Percentiles rank a stretch among this genome's conserved stretches.
Conservation (phyloP, 2,113 vertebrate species). For the Myiagra hebetior region DNA sequence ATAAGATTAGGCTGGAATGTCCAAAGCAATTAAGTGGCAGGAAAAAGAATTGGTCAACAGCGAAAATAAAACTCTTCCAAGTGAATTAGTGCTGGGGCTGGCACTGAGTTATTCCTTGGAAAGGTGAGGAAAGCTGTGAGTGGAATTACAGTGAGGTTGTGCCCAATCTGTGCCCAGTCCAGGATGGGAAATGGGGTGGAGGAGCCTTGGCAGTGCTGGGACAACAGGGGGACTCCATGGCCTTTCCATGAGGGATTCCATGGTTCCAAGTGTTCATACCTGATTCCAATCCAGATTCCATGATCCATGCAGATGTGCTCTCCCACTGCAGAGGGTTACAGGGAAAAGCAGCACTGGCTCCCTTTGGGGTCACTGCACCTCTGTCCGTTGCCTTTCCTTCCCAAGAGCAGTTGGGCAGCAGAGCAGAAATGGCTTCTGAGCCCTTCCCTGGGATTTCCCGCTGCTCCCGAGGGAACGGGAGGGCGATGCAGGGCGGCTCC, state of each 20-base stretch:
- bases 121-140: neutral
- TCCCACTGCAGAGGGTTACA: neutral
- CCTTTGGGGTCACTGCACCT: neutral
- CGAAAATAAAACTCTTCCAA: neutral
- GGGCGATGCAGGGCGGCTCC: accelerated
- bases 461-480: neutral
- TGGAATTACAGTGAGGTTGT: neutral
- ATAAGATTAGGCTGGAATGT: constrained; percentile 41
- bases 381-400: neutral
- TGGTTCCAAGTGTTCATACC: neutral
- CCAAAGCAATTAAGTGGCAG: neutral
- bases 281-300: accelerated
- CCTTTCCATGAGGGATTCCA: neutral
- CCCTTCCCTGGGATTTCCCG: neutral
- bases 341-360: neutral
- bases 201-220: neutral
- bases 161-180: accelerated
- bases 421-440: neutral
- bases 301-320: neutral
- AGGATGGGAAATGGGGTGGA: neutral
- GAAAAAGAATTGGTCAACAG: neutral
- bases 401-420: neutral
- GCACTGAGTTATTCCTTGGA: neutral
- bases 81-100: neutral
- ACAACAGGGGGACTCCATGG: neutral